Percentiles rank a stretch among this genome's conserved stretches.
Conservation (phyloP, 2,888 invertebrate species). For the Philereme vetulata region DNA sequence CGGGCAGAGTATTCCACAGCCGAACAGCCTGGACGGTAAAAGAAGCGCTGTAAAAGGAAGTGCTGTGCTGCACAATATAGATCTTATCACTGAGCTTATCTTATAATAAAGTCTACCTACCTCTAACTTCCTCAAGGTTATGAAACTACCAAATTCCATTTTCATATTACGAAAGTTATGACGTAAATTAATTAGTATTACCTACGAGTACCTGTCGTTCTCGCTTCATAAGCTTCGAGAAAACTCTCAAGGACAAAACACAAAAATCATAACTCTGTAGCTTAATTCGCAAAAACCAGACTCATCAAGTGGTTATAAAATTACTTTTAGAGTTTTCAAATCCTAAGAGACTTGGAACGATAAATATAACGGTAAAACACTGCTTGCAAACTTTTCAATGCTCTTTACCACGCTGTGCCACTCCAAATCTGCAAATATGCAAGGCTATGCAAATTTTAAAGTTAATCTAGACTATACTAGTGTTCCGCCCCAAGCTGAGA, state of each 20-base stretch:
- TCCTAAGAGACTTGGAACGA: slow-evolving; percentile 23
- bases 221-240: neutral
- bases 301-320: slow-evolving; percentile 22
- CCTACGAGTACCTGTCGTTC: neutral
- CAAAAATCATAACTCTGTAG: slow-evolving; percentile 15
- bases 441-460: no score
- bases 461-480: no score
- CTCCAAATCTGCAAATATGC: neutral
- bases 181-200: neutral
- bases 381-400: slow-evolving; percentile 37
- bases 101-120: no score
- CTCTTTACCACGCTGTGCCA: slow-evolving; percentile 3
- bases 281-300: slow-evolving; percentile 17
- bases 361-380: slow-evolving; percentile 43
- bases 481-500: no score
- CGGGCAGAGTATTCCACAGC: no score
- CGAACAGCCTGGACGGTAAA: no score
- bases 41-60: no score
- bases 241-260: slow-evolving; percentile 8
- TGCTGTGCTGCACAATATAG: no score
- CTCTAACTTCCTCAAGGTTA: neutral
- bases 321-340: slow-evolving; percentile 23
- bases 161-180: neutral
- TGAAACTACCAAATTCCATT: neutral
- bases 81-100: no score